A percentile compares a stretch with the other conserved stretches of the same genome.
These are phyloP conservation scores for Esox niger DNA, from an alignment of 2,113 vertebrate genomes.

Conservation along the genomic window DNA sequence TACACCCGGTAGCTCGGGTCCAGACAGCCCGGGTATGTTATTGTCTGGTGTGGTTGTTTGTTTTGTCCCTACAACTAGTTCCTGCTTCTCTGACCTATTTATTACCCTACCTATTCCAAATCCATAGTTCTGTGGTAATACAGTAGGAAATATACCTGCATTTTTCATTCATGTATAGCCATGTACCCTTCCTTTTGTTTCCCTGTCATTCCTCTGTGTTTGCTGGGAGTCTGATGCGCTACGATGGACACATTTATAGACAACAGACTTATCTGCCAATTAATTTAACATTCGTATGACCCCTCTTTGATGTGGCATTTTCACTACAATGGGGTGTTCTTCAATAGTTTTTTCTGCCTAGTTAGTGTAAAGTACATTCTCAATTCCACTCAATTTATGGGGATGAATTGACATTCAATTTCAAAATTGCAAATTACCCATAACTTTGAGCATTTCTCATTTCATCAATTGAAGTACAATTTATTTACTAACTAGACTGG, in stretches of 20 bases:
- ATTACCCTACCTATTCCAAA: slow-evolving; percentile 36
- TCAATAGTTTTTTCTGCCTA: not conserved
- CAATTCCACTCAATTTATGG: slow-evolving; percentile 1
- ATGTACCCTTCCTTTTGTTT: slow-evolving; percentile 15
- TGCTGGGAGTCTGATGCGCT: slow-evolving; percentile 27
- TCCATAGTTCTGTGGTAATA: slow-evolving; percentile 15
- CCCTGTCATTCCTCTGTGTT: slow-evolving; percentile 43
- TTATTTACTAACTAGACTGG: not conserved
- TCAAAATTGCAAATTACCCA: slow-evolving; percentile 3
- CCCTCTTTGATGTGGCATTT: slow-evolving; percentile 34
- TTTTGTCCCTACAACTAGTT: slow-evolving; percentile 38
- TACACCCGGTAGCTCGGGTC: slow-evolving; percentile 7
- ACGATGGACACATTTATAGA: slow-evolving; percentile 36
- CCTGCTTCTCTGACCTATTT: slow-evolving; percentile 35
- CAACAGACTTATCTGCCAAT: slow-evolving; percentile 21
- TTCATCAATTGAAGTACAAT: not conserved
- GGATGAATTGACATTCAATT: not conserved
- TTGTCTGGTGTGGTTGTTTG: slow-evolving; percentile 60
- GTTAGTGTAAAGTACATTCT: slow-evolving; percentile 27
- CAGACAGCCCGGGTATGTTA: slow-evolving; percentile 75
- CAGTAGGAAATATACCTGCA: slow-evolving; percentile 32
- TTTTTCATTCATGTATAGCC: slow-evolving; percentile 11
- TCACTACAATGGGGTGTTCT: slow-evolving; percentile 6
- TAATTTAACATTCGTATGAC: slow-evolving; percentile 13
- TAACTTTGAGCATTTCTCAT: not conserved